Base-by-base conservation (phyloP, 2,113 vertebrate species). In the Montifringilla adamsi region DNA sequence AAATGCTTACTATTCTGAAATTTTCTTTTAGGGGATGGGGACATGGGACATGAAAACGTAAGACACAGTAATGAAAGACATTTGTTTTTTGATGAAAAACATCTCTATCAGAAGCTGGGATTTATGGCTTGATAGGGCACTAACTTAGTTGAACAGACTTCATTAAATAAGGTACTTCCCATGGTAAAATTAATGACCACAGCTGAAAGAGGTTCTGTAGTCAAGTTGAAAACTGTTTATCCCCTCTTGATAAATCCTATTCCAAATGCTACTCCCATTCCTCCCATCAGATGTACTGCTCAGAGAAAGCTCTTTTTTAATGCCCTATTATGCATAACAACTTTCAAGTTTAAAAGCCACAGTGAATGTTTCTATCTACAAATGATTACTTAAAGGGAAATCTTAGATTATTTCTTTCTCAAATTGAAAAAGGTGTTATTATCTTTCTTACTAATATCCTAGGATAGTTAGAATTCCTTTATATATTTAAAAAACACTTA, bases 11-110 rank as follows among this genome's bases (percentile, higher is more conserved):
- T 41, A n/a, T 8, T 73, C 31, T 44, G 44, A 4, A 60, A 22
- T 46, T 73, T 78, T 73, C 9, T 64, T 88, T 68, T 0, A 0
- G 16, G 13, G 11, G 4, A 64, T 2, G 2, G 3, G 5, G 10
- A 68, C 22, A 66, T 4, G 26, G 19, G 8, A 82, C 31, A 84
- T 33, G 9, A 83, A 89, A 83, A 63, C 18, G 2, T 43, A 88
- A 62, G 22, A 28, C 27, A 64, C 1, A 60, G 28, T 6, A 31
- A 60, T 4, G 12, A 3, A 41, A 41, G 17, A 26, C 30, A 13
- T 15, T 41, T 41, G 35, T 5, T 52, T 43, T 52, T 43, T 52
- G 18, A 43, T n/a, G 3, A 4, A 78, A 89, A 81, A 27, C 21
- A 27, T 21, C 31, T 21, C 31, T 41, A n/a, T 27, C 9, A n/a